Base-by-base conservation (phyloP, 2,113 vertebrate genomes). In the Guaruba guarouba region DNA sequence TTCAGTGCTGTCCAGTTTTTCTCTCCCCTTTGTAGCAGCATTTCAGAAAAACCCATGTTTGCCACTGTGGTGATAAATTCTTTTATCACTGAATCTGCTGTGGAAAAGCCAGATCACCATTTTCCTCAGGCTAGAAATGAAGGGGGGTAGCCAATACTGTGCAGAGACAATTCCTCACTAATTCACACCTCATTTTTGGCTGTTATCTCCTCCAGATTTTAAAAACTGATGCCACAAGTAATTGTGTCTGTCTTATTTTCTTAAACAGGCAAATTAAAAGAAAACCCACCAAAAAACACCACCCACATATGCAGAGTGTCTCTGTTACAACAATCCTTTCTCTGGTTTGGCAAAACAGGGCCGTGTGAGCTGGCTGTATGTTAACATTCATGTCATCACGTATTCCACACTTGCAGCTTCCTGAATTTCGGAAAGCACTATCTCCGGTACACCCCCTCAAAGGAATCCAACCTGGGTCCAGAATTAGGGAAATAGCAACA, bases 341-440 rank as follows among this genome's bases (percentile, higher is more conserved):
- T n/a, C 44, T 43, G 39, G 14, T 39, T 62, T 71, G 44, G 55
- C 37, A 44, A 23, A 57, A 27, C 71, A 31, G 76, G 39, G 57
- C 3, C 1, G 35, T 16, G 49, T 3, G 68, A 86, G 46, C 35
- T 59, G 52, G 11, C 15, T 59, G 29, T 46, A 2, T 0, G 0
- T 39, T 35, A 46, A 7, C 0, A 0, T 29, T 19, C 33, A 54
- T 68, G 25, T 67, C 1, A 1, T 82, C 46, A 9, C 3, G 0
- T 59, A 73, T 57, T 69, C 41, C 12, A 12, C 11, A 3, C 28
- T 44, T 44, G 24, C 33, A 33, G n/a, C 70, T 67, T 69, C n/a
- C 63, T 28, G 12, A 55, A 24, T 54, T 82, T 62, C 62, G 18
- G 39, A 22, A 69, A 59, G 29, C 5, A 2, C 35, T 0, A 1